A percentile compares a stretch with the other conserved stretches of the same genome.
Conservation (phyloP, 1,140 invertebrate species). For the Drosophila trapezifrons region DNA sequence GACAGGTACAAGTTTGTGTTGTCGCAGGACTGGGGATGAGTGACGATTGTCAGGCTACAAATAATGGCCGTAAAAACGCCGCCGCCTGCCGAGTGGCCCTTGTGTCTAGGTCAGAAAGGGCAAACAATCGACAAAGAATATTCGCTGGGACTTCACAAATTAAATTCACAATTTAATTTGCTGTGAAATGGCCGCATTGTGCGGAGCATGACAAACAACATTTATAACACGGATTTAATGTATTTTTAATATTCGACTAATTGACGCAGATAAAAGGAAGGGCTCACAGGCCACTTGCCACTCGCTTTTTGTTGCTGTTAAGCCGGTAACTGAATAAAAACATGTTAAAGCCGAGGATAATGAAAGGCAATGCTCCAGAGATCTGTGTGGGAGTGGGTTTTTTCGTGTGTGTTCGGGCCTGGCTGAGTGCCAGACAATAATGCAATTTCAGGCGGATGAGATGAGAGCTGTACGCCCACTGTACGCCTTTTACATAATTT, state of each 20-base stretch:
- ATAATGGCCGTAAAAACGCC: constrained; percentile 69
- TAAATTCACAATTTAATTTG: constrained; percentile 51
- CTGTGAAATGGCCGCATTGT: constrained; percentile 34
- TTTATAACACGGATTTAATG: constrained; percentile 71
- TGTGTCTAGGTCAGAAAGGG: constrained; percentile 43
- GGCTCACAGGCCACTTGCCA: constrained; percentile 32
- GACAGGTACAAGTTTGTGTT: constrained; percentile 44
- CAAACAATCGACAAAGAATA: constrained; percentile 30
- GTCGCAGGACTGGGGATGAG: constrained; percentile 1
- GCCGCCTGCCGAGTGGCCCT: constrained; percentile 35
- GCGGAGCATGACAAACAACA: constrained; percentile 35
- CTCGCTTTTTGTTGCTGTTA: constrained; percentile 35
- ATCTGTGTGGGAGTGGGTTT: background rate
- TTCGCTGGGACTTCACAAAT: constrained; percentile 15
- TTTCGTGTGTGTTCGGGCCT: constrained; percentile 5
- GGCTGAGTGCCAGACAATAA: constrained; percentile 32
- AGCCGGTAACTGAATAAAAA: constrained; percentile 61
- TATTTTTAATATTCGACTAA: constrained; percentile 81
- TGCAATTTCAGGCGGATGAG: constrained; percentile 35
- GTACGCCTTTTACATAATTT: constrained; percentile 47
- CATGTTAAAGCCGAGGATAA: constrained; percentile 68
- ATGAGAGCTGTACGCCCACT: background rate
- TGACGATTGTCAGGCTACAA: constrained; percentile 60
- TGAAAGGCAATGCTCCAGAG: constrained; percentile 58
- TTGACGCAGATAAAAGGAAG: constrained; percentile 71